phyloP scores from a whole-genome alignment of 1,140 invertebrate species.

The Drosophila murphyi region DNA sequence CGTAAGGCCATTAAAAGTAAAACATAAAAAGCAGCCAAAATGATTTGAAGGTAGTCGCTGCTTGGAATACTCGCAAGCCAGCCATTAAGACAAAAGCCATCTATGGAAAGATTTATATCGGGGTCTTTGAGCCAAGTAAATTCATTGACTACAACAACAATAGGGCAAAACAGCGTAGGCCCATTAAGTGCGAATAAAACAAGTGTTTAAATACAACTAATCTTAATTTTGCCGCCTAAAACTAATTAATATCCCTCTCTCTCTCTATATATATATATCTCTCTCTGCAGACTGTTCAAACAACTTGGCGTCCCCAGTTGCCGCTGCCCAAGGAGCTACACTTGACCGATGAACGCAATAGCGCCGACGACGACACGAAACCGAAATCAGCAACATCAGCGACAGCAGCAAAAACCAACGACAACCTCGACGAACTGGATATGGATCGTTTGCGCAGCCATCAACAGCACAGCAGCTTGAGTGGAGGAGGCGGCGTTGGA shows the following conservation, averaged over 20 bases:
- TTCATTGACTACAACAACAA: conserved; percentile 38
- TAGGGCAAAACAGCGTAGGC: conserved; percentile 3
- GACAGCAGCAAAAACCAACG: conserved; percentile 39
- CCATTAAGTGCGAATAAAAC: conserved; percentile 62
- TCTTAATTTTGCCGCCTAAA: conserved; percentile 48
- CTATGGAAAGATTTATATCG: conserved; percentile 21
- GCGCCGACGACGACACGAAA: conserved; percentile 50
- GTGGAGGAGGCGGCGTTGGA: conserved; percentile 21
- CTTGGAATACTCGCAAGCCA: conserved; percentile 84
- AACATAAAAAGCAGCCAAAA: conserved; percentile 16
- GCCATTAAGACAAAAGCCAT: background rate
- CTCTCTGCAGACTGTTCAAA: conserved; percentile 81
- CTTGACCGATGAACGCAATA: conserved; percentile 62
- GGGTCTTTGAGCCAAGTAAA: conserved; percentile 43
- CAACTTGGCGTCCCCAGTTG: conserved; percentile 82
- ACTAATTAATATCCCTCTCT: conserved; percentile 50
- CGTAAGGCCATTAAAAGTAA: conserved; percentile 59
- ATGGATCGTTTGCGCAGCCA: conserved; percentile 71
- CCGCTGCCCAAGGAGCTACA: conserved; percentile 80
- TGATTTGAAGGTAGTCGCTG: conserved; percentile 6
- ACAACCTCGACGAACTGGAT: conserved; percentile 36
- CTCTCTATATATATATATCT: background rate
- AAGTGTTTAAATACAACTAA: conserved; percentile 54
- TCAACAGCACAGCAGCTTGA: conserved; percentile 52
- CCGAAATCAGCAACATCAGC: conserved; percentile 32